Evolutionary conservation across 2,888 invertebrate species (phyloP).

Genomic region (Netelia virgata): DNA sequence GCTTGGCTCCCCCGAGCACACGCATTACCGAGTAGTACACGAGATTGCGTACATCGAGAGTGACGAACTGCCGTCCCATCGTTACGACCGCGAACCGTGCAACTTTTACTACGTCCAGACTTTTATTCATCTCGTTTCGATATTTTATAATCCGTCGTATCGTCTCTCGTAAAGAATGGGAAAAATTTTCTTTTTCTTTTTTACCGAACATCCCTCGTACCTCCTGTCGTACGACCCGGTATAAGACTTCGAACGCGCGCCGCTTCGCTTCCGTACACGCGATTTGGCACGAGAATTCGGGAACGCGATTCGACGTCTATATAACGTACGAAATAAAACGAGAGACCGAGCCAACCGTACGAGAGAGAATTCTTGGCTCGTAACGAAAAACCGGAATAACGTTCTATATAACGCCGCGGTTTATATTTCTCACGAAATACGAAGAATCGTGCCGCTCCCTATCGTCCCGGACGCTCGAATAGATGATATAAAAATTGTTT

Average conservation of each 20-base stretch:
- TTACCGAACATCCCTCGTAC: too few relatives aligned
- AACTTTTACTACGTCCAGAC: background rate
- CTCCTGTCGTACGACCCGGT: too few relatives aligned
- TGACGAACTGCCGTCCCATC: background rate
- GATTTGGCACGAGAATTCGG: constrained; percentile 53
- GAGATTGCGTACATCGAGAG: constrained; percentile 1
- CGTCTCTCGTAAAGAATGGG: too few relatives aligned
- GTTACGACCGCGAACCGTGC: background rate
- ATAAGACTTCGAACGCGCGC: too few relatives aligned
- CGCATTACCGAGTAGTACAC: background rate
- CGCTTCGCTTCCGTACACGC: background rate
- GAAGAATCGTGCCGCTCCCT: too few relatives aligned
- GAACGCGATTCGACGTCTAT: background rate
- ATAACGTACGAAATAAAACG: background rate
- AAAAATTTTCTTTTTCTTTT: too few relatives aligned
- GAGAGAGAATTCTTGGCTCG: constrained; percentile 23
- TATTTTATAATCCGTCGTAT: too few relatives aligned
- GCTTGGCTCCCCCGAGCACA: constrained; percentile 22
- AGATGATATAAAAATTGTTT: too few relatives aligned
- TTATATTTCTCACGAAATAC: too few relatives aligned
- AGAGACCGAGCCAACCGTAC: constrained; percentile 15
- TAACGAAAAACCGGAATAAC: constrained; percentile 45
- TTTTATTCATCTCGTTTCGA: background rate
- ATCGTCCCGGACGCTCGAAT: too few relatives aligned
- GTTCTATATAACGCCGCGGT: background rate